These are phyloP conservation scores for Acanthiza pusilla DNA, from an alignment of 2,797 vertebrate genomes.

Conservation along the genomic window DNA sequence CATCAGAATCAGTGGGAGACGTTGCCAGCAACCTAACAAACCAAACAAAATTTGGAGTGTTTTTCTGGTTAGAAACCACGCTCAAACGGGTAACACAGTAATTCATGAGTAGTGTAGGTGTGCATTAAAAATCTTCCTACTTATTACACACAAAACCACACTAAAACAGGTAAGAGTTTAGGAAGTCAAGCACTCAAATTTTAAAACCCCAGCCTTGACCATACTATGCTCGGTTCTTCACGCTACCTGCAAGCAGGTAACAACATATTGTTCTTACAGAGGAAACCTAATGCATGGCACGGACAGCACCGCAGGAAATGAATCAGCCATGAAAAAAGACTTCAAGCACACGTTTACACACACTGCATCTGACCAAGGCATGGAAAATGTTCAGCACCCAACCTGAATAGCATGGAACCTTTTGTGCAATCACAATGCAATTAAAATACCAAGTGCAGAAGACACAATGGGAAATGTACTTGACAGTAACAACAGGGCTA, in stretches of 20 bases:
- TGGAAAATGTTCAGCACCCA: not conserved
- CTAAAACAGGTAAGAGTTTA: not conserved
- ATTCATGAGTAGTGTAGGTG: rapidly evolving
- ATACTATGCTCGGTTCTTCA: not conserved
- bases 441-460: not conserved
- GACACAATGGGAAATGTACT: not conserved
- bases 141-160: not conserved
- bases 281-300: not conserved
- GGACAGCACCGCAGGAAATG: not conserved
- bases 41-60: not conserved
- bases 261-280: not conserved
- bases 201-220: not conserved
- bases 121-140: not conserved
- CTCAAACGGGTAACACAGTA: not conserved
- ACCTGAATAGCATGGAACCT: not conserved
- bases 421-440: not conserved
- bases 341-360: not conserved
- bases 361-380: not conserved
- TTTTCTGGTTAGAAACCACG: not conserved
- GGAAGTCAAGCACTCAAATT: not conserved
- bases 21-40: not conserved
- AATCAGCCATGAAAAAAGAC: not conserved
- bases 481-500: not conserved
- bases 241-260: not conserved
- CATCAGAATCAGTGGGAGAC: not conserved